Conservation (phyloP, 2,888 invertebrate species). For the Andrena marginata region DNA sequence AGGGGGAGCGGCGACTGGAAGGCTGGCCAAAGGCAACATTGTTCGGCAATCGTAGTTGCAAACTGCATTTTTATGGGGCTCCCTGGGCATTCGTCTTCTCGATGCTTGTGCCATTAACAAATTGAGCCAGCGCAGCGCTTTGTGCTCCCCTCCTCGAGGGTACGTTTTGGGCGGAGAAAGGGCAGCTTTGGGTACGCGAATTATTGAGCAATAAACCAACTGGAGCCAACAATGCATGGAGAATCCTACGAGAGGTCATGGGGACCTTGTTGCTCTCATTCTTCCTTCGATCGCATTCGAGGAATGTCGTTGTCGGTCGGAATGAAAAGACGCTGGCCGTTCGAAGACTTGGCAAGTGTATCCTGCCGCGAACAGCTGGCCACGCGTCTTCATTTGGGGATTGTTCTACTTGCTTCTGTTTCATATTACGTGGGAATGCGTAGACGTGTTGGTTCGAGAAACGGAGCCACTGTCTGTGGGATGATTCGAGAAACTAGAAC, state of each 20-base stretch:
- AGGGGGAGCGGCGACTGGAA: conserved; percentile 31
- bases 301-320: too few species aligned
- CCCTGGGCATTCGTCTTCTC: conserved; percentile 16
- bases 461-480: too few species aligned
- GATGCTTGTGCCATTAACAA: conserved; percentile 39
- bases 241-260: too few species aligned
- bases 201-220: conserved; percentile 56
- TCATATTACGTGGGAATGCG: too few species aligned
- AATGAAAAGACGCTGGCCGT: too few species aligned
- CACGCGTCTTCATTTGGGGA: too few species aligned
- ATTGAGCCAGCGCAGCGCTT: conserved; percentile 36
- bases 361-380: too few species aligned
- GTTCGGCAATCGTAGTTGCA: conserved; percentile 18
- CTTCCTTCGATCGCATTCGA: background rate
- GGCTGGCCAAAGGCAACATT: conserved; percentile 41
- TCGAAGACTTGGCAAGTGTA: too few species aligned
- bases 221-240: background rate
- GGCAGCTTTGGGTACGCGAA: conserved; percentile 34
- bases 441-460: too few species aligned
- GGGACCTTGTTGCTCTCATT: conserved; percentile 20
- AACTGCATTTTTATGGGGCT: conserved; percentile 49
- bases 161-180: background rate
- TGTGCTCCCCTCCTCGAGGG: background rate
- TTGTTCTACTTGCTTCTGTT: too few species aligned
- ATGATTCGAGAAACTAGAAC: too few species aligned